Base-by-base conservation (phyloP, 2,797 vertebrate genomes). In the Semotilus atromaculatus region DNA sequence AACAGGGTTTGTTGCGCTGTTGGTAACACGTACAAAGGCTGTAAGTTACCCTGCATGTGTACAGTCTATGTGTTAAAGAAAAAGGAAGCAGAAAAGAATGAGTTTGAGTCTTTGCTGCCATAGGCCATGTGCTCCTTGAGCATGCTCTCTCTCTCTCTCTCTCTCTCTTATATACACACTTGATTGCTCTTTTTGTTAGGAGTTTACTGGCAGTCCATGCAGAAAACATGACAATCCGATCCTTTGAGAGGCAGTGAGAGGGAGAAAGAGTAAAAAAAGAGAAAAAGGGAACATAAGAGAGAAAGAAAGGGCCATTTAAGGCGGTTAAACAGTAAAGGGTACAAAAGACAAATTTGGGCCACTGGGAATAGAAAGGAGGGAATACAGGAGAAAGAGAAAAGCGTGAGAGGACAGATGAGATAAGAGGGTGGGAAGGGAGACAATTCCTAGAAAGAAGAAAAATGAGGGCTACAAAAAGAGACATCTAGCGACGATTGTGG, bases 201-300 rank as follows among this genome's bases (percentile, higher is more conserved):
- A 77, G 79, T 84, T 85, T 89, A 86, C 78, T 76, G 80, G 78
- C 83, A 88, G 82, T 86, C 84, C 82, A 87, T 86, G 88, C 81
- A 88, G 86, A 88, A 80, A 91, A 86, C 82, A 88, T 88, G 90
- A 91, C 87, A 89, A 85, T 84, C 62, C 88, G 81, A 88, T 70
- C 72, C 84, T 79, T 31, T 80, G 85, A 83, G 55, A 70, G 13
- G 55, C 13, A 51, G 26, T 67, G n/a, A 58, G 18, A n/a, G 23
- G 26, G 4, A 34, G 40, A 58, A 23, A 38, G 51, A n/a, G 68
- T 48, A 18, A 48, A 48, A 18, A 40, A 40, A 74, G 60, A 53
- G 83, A 83, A 29, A 66, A 3, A 64, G 19, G 55, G 19, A 67
- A 48, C 45, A 48, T 6, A 34, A 38, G 1, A 19, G 51, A 58